These are phyloP conservation scores for Steatornis caripensis DNA, from an alignment of 2,113 vertebrate species.

Conservation along the genomic window DNA sequence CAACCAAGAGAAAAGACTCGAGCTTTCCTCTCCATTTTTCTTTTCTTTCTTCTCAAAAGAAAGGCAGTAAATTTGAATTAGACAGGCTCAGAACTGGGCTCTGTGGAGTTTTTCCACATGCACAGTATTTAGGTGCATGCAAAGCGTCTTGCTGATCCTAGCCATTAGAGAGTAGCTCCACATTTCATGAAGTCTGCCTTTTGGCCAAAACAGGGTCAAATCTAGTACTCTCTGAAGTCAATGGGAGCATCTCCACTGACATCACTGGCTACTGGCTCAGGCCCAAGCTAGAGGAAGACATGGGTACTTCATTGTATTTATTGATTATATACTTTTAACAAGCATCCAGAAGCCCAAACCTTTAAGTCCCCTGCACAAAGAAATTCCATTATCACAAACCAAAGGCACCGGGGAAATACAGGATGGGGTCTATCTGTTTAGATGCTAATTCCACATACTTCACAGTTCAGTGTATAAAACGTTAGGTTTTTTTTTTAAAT, in stretches of 20 bases:
- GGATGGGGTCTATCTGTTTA: neutral
- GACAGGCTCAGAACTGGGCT: neutral
- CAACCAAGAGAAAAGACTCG: constrained; percentile 15
- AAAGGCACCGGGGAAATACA: neutral
- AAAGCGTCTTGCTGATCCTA: neutral
- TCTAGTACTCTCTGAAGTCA: neutral
- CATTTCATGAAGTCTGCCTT: neutral
- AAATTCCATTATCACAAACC: neutral
- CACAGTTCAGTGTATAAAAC: neutral
- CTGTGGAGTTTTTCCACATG: neutral
- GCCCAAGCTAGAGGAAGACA: neutral
- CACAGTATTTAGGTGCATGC: neutral
- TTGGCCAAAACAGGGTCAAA: neutral
- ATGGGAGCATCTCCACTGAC: neutral
- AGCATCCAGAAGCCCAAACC: neutral
- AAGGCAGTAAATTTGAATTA: constrained; percentile 30
- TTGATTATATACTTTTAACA: neutral
- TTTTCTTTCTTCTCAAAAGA: neutral
- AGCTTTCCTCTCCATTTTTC: neutral
- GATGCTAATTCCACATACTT: neutral
- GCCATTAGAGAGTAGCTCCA: neutral
- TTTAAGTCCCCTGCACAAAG: neutral
- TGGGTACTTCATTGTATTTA: neutral
- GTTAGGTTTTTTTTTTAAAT: accelerated
- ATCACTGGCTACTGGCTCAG: neutral